Percentiles rank a stretch among this genome's conserved stretches.
phyloP scores from a whole-genome alignment of 2,113 vertebrate species.

The Rana temporaria region DNA sequence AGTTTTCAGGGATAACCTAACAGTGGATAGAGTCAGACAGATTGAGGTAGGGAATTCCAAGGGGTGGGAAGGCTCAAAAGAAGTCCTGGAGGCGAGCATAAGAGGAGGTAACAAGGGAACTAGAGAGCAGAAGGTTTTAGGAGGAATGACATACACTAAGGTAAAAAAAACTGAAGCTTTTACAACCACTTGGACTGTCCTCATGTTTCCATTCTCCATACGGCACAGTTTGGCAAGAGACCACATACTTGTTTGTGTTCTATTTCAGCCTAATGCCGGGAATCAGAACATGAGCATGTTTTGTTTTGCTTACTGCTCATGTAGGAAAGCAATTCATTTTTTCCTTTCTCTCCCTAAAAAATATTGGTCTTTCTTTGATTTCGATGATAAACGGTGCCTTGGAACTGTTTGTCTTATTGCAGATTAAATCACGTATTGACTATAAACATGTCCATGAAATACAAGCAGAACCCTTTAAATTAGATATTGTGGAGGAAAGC shows the following conservation, averaged over 20 bases:
- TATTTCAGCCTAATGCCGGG: constrained; percentile 1
- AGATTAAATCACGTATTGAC: constrained; percentile 52
- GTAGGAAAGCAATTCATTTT: constrained; percentile 20
- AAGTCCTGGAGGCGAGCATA: no score
- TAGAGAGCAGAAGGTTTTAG: no score
- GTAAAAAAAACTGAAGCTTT: no score
- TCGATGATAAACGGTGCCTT: constrained; percentile 19
- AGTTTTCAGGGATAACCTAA: no score
- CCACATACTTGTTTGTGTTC: neutral
- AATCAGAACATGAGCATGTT: neutral
- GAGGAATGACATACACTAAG: no score
- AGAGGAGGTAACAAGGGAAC: no score
- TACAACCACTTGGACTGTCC: neutral
- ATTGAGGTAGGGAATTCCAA: no score
- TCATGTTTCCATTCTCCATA: neutral
- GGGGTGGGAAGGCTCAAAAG: no score
- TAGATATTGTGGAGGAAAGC: constrained; percentile 49
- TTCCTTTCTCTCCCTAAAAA: neutral
- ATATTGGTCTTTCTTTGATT: constrained; percentile 30
- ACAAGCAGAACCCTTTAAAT: constrained; percentile 51
- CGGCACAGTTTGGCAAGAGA: neutral
- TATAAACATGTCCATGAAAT: constrained; percentile 55
- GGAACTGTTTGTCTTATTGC: constrained; percentile 26
- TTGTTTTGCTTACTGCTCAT: neutral
- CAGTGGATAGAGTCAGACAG: no score